phyloP scores from a whole-genome alignment of 1,140 invertebrate species.

The Eufriesea mexicana region DNA sequence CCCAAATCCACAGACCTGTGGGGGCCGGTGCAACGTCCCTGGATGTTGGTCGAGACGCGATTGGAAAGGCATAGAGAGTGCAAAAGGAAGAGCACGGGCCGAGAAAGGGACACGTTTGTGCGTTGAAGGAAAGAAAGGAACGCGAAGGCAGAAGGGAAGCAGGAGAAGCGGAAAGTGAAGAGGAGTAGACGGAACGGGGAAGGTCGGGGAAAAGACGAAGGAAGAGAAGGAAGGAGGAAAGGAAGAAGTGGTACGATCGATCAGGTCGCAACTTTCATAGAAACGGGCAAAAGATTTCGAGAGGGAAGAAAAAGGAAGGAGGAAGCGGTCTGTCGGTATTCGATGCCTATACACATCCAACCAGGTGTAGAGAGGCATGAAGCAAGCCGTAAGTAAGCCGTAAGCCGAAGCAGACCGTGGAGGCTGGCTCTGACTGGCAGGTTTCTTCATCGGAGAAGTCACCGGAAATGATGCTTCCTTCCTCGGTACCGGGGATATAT shows the following conservation, averaged over 20 bases:
- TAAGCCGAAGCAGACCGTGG: constrained; percentile 62
- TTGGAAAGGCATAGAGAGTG: not conserved
- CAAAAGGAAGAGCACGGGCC: too few relatives aligned
- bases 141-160: not conserved
- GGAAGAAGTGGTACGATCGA: constrained; percentile 57
- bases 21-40: constrained; percentile 2
- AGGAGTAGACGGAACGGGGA: not conserved
- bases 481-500: constrained; percentile 71
- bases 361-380: constrained; percentile 74
- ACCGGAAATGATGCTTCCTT: constrained; percentile 81
- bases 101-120: not conserved
- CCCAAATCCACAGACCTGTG: constrained; percentile 41
- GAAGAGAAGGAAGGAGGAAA: not conserved
- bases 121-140: not conserved
- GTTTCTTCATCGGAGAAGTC: constrained; percentile 81
- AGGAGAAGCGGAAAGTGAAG: not conserved
- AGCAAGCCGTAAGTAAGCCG: constrained; percentile 73
- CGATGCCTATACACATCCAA: constrained; percentile 68
- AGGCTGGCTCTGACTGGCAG: constrained; percentile 79
- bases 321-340: constrained; percentile 63
- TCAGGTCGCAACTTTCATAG: constrained; percentile 66
- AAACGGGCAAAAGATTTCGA: constrained; percentile 63
- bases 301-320: constrained; percentile 26
- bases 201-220: not conserved
- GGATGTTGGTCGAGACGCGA: not conserved